Conservation (phyloP, 2,797 vertebrate species). For the Dermochelys coriacea region DNA sequence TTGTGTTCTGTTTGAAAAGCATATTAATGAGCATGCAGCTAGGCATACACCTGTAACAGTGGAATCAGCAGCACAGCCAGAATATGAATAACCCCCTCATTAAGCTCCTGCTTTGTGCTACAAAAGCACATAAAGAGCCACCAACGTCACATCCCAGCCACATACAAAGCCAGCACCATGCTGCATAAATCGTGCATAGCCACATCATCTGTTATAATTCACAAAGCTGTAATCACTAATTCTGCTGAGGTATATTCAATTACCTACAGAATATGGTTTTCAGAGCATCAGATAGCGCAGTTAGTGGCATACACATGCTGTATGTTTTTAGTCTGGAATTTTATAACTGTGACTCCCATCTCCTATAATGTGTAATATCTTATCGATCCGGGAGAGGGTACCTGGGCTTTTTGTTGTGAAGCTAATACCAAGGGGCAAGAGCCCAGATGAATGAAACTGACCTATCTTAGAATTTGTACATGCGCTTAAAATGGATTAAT, state of each 20-base stretch:
- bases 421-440: background rate
- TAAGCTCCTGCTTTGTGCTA: slow-evolving; percentile 45
- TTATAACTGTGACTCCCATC: background rate
- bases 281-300: slow-evolving; percentile 6
- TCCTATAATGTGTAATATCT: background rate
- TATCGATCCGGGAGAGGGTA: background rate
- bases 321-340: background rate
- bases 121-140: slow-evolving; percentile 45
- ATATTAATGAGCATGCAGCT: background rate
- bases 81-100: slow-evolving; percentile 59
- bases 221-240: slow-evolving; percentile 50
- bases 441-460: slow-evolving; percentile 47
- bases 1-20: slow-evolving; percentile 3
- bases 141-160: slow-evolving; percentile 5
- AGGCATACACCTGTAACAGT: slow-evolving; percentile 17
- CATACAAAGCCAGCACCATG: slow-evolving; percentile 40
- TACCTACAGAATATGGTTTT: slow-evolving; percentile 44
- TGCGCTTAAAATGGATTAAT: slow-evolving; percentile 28
- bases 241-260: slow-evolving; percentile 32
- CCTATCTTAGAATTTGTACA: slow-evolving; percentile 31
- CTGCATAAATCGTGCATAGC: slow-evolving; percentile 72
- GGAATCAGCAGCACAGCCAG: background rate
- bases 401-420: slow-evolving; percentile 21
- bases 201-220: slow-evolving; percentile 57
- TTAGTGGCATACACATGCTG: background rate